Base-by-base conservation (phyloP, 2,888 invertebrate genomes). In the Amblyteles armatorius region DNA sequence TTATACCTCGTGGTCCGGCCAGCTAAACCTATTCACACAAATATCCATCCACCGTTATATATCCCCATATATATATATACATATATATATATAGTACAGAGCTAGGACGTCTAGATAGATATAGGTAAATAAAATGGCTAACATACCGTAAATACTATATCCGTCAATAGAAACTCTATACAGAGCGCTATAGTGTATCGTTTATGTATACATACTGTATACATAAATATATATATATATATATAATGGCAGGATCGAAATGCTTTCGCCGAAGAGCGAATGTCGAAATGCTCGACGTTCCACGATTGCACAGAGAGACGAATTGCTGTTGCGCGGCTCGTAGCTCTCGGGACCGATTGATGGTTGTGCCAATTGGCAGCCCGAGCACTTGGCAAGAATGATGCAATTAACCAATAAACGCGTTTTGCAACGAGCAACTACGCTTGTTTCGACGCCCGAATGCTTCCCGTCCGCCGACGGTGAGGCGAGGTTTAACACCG, bases 341-440 rank as follows among this genome's bases (percentile, higher is more conserved):
- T 89, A 91, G 90, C 90, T 90, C 91, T 87, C 85, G 84, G 86
- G 84, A 89, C 88, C 91, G 91, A 91, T 91, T 91, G 91, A 90
- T 90, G 88, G 87, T 86, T 88, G 86, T 87, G 88, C 90, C 90
- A 90, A 89, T 90, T 90, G 89, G 88, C 88, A 89, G 87, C 83
- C 86, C 29, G 82, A 85, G 86, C 90, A 91, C 91, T 92, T 90
- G 91, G 90, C 92, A 91, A 91, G 91, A 92, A 92, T 93, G 90
- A 93, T 91, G 91, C 92, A 92, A 93, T 93, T 92, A 92, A 91
- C 91, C 91, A 91, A 92, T 92, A 92, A 92, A 92, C 90, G 90
- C 90, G 89, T 92, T 92, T 92, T 89, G 89, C 89, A 82, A 82
- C 79, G 85, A 73, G 72, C 77, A 82, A 82, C 77, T 84, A 85